Base-by-base conservation (phyloP, 2,888 invertebrate species). In the Cetonia aurata region DNA sequence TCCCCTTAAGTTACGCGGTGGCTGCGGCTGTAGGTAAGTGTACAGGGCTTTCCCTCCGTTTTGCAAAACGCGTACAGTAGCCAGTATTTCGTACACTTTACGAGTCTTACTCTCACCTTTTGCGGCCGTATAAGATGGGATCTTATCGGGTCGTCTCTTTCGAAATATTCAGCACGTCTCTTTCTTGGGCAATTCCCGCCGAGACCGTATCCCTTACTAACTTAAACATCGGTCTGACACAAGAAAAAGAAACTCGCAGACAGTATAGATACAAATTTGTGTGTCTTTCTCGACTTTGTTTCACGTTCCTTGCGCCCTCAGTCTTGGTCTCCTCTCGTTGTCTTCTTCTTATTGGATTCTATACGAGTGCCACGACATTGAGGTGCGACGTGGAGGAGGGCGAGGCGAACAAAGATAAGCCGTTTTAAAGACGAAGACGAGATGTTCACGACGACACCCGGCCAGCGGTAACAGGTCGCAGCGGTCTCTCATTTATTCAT, bases 31-130 rank as follows among this genome's bases (percentile, higher is more conserved):
- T 37, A 37, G 42, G 42, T 59, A 59, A 42, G 44, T 59, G 42
- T 19, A 12, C 19, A 19, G 37, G 50, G 33, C 50, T 37, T 65
- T 50, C 50, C 52, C 42, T 55, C 17, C 17, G 31, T 41, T 55
- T 50, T 50, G 50, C 41, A 68, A 53, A 55, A 73, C 75, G 74
- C 73, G 71, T 78, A 79, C 79, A 79, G 80, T 79, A 80, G 81
- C 80, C 80, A 80, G 81, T 83, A 83, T 82, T 80, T 83, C 79
- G 78, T 79, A 76, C 77, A 81, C 76, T 82, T 83, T 82, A 83
- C 79, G 81, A 77, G 74, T 74, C 70, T 75, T 78, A 78, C 77
- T 80, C 80, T 78, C 80, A 79, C 80, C 79, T 80, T 65, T 76
- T 68, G 79, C 78, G 78, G 76, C 78, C 75, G 73, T 75, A 76